Percentiles rank a stretch among this genome's conserved stretches.
Evolutionary conservation across 2,797 vertebrate species (phyloP).

Genomic region (Trachurus trachurus): DNA sequence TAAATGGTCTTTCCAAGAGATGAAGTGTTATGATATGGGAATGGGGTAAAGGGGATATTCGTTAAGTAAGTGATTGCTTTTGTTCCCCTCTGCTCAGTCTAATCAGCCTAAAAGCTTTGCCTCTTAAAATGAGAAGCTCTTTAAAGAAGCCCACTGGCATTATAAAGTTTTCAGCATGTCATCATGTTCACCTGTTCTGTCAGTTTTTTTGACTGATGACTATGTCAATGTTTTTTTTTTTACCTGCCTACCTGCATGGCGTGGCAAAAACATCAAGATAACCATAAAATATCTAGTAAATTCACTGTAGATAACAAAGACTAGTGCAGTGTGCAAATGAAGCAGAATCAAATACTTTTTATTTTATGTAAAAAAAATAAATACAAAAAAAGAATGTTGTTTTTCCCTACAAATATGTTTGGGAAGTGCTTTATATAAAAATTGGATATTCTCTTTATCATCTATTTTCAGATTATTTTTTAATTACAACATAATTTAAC

Average conservation of each 20-base stretch:
- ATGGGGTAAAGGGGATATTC: slow-evolving; percentile 63
- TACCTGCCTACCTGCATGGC: neutral
- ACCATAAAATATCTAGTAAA: slow-evolving; percentile 17
- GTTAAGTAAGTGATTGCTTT: slow-evolving; percentile 79
- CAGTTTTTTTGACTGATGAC: slow-evolving; percentile 34
- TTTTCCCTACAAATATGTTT: neutral
- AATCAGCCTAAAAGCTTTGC: slow-evolving; percentile 83
- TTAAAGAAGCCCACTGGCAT: slow-evolving; percentile 60
- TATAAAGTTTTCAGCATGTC: slow-evolving; percentile 67
- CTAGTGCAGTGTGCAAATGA: slow-evolving; percentile 4
- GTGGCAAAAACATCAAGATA: neutral
- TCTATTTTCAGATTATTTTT: neutral
- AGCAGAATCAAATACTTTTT: neutral
- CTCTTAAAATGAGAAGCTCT: slow-evolving; percentile 73
- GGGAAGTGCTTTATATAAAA: neutral
- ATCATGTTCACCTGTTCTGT: slow-evolving; percentile 55
- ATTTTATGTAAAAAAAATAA: neutral
- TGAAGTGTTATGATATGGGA: slow-evolving; percentile 70
- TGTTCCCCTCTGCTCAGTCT: slow-evolving; percentile 69
- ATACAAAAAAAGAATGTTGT: neutral
- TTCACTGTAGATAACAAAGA: slow-evolving; percentile 3
- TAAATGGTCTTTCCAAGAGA: slow-evolving; percentile 62
- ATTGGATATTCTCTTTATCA: neutral
- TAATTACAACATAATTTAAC: slow-evolving; percentile 1
- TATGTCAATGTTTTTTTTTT: slow-evolving; percentile 33